phyloP scores from a whole-genome alignment of 2,797 vertebrate genomes.

The Anniella stebbinsi region DNA sequence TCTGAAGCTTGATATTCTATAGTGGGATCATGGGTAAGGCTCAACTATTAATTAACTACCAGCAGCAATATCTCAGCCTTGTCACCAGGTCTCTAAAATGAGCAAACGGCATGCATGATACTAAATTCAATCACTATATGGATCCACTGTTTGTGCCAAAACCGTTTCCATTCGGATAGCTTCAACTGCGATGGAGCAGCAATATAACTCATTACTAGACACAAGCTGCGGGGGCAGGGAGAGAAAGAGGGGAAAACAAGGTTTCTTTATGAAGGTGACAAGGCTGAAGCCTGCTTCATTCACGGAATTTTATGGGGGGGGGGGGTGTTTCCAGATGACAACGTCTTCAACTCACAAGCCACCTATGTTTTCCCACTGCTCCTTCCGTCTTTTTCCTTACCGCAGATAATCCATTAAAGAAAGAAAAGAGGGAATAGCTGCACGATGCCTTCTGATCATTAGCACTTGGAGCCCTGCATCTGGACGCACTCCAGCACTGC shows the following conservation, averaged over 20 bases:
- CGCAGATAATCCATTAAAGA: no score
- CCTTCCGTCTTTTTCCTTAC: no score
- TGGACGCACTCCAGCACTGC: no score
- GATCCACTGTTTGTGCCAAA: neutral
- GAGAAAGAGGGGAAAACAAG: neutral
- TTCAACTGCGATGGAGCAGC: neutral
- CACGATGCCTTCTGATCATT: no score
- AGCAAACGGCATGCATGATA: neutral
- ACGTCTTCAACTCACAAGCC: no score
- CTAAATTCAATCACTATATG: neutral
- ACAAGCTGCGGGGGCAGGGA: no score
- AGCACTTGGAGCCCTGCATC: no score
- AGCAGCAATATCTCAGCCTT: neutral
- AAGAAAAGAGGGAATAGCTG: no score
- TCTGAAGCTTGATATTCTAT: neutral
- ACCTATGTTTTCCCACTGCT: no score
- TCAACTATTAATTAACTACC: constrained; percentile 32
- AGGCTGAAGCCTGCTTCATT: neutral
- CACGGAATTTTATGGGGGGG: no score
- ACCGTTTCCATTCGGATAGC: neutral
- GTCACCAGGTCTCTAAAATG: neutral
- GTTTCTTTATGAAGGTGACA: neutral
- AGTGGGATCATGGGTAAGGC: neutral
- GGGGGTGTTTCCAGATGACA: no score
- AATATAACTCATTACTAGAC: neutral